Base-by-base conservation (phyloP, 1,140 invertebrate genomes). In the Pseudomyrmex gracilis region DNA sequence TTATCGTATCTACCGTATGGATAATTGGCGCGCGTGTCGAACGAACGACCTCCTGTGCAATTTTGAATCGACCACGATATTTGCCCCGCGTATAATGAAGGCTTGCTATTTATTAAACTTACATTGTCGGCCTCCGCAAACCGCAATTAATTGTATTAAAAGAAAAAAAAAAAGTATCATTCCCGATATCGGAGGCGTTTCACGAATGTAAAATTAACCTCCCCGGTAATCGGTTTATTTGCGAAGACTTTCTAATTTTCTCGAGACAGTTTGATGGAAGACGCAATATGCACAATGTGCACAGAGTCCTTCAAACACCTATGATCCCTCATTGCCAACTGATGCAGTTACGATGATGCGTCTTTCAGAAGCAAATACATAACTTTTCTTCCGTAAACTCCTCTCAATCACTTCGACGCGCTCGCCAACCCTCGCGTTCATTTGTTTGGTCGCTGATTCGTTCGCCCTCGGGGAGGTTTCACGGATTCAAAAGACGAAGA, bases 381-480 rank as follows among this genome's bases (percentile, higher is more conserved):
- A 77, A 70, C 63, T 84, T 76, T 70, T 61, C 83, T 73, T 63
- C 66, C 66, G 77, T 74, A 77, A 86, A 74, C 73, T 57, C 67
- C 64, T 89, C 84, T 89, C 84, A 85, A 92, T 91, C 90, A 89
- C 87, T 90, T 85, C 74, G 85, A 68, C 63, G 73, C 73, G 73
- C 73, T 74, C 76, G 74, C 80, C 45, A 87, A 82, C 73, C 85
- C 73, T 67, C 70, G 73, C 83, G 55, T 73, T 82, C 87, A 85
- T 88, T 87, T 82, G 86, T 87, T 85, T 76, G 83, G 77, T 51
- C 86, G 77, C 78, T 88, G 80, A 87, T 89, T 87, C 85, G 73
- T 89, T 89, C 53, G 85, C 87, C 88, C 88, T 84, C 57, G 13
- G 82, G 87, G 49, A 34, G 55, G 73, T 84, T 87, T 84, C 82